Base-by-base conservation (phyloP, 1,140 invertebrate species). In the Nephila pilipes region DNA sequence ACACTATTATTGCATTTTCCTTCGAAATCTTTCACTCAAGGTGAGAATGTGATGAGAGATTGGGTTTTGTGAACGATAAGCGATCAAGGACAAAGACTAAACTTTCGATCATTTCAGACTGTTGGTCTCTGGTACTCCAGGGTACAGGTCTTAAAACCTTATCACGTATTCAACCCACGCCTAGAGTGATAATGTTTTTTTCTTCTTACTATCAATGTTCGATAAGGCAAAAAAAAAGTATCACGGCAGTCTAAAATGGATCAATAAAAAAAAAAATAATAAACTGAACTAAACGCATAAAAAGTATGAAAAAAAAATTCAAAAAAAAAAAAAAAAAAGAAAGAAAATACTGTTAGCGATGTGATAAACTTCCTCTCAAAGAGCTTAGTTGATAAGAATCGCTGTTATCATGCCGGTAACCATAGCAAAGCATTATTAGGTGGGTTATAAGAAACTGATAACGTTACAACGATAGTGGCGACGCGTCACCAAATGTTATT, bases 371-470 rank as follows among this genome's bases (percentile, higher is more conserved):
- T 91, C 75, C 58, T 83, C 89, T 46, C 75, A 69, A 46, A 32
- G 1, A 81, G 16, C 5, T 2, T n/a, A 22, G 25, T 2, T 54
- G 89, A 90, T 90, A 80, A 83, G 57, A 81, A 83, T 81, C 89
- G 32, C 63, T 83, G 79, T 46, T 91, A 91, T 91, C 89, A 36
- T 55, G 55, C 83, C 89, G 89, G 89, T 91, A 91, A 91, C 89
- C 89, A 91, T 83, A 91, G 89, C 89, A 91, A 91, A 91, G 80
- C 57, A 55, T 63, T 91, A 91, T 91, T 91, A 91, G 79, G 89
- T 83, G 89, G 58, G 89, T 83, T 87, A 91, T 79, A 81, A 83
- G 57, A 63, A 91, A 60, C 75, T 63, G 89, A 91, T 91, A 91
- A 91, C 75, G 69, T 29, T 79, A 80, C 65, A 69, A 25, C 18